phyloP scores from a whole-genome alignment of 2,797 vertebrate genomes.

The Myotis planiceps region DNA sequence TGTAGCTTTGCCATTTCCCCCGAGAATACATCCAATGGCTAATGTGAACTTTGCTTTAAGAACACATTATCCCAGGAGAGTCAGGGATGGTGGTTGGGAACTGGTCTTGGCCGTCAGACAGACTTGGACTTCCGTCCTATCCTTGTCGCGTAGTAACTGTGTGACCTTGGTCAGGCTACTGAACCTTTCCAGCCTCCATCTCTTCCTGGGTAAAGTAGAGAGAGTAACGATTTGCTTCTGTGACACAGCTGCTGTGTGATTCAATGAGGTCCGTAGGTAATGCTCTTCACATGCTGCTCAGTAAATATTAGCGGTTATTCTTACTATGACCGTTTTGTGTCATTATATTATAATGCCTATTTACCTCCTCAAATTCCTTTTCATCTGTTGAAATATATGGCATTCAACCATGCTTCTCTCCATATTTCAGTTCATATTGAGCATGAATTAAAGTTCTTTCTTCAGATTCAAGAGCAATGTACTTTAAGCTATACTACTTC shows the following conservation, averaged over 20 bases:
- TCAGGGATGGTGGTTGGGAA: neutral
- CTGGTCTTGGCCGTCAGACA: slow-evolving; percentile 3
- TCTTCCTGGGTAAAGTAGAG: neutral
- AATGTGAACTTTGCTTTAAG: slow-evolving; percentile 44
- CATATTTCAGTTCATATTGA: neutral
- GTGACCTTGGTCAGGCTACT: slow-evolving; percentile 26
- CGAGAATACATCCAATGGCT: slow-evolving; percentile 20
- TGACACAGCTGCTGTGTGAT: neutral
- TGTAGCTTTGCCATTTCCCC: slow-evolving; percentile 34
- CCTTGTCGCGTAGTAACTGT: neutral
- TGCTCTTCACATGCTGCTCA: neutral
- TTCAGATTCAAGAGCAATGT: neutral
- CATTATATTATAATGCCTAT: neutral
- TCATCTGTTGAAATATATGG: neutral
- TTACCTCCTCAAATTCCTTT: neutral
- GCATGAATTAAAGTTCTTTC: neutral
- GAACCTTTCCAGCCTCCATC: neutral
- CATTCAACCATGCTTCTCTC: neutral
- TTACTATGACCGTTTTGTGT: neutral
- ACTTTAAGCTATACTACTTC: neutral
- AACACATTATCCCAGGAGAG: neutral
- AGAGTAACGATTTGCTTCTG: neutral
- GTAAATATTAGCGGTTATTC: neutral
- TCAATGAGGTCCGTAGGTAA: neutral
- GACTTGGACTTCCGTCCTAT: neutral